Conservation (phyloP, 2,797 vertebrate species). For the Enteromius paludinosus region DNA sequence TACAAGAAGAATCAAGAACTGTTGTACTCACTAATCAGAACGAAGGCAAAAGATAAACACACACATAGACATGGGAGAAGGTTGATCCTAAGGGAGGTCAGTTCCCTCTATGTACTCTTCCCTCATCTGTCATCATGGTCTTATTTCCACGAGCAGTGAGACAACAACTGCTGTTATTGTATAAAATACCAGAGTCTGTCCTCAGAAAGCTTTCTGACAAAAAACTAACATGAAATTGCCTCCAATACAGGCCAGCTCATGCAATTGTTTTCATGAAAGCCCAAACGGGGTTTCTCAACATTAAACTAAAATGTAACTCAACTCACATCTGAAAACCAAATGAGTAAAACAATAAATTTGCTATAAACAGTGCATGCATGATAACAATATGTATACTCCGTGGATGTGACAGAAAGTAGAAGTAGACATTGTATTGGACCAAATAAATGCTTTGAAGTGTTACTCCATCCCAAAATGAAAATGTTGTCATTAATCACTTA, state of each 20-base stretch:
- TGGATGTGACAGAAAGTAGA: not conserved
- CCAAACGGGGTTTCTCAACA: not conserved
- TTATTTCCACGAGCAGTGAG: slow-evolving; percentile 48
- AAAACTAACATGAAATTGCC: not conserved
- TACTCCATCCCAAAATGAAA: too few relatives aligned
- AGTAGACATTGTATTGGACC: not conserved
- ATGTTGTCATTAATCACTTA: too few relatives aligned
- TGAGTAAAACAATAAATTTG: not conserved
- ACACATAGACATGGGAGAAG: not conserved
- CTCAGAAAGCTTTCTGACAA: not conserved
- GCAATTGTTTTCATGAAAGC: not conserved
- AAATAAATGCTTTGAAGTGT: not conserved
- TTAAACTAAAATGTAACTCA: not conserved
- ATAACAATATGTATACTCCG: not conserved
- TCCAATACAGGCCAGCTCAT: not conserved
- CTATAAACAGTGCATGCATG: not conserved
- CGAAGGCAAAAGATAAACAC: not conserved
- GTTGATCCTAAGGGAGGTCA: slow-evolving; percentile 17
- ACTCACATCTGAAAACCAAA: not conserved
- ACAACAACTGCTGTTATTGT: slow-evolving; percentile 19
- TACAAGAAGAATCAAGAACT: not conserved
- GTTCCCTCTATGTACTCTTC: slow-evolving; percentile 16
- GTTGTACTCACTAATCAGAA: not conserved
- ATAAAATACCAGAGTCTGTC: slow-evolving; percentile 30
- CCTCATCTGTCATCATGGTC: slow-evolving; percentile 56